Base-by-base conservation (phyloP, 2,113 vertebrate species). In the Lophius piscatorius region DNA sequence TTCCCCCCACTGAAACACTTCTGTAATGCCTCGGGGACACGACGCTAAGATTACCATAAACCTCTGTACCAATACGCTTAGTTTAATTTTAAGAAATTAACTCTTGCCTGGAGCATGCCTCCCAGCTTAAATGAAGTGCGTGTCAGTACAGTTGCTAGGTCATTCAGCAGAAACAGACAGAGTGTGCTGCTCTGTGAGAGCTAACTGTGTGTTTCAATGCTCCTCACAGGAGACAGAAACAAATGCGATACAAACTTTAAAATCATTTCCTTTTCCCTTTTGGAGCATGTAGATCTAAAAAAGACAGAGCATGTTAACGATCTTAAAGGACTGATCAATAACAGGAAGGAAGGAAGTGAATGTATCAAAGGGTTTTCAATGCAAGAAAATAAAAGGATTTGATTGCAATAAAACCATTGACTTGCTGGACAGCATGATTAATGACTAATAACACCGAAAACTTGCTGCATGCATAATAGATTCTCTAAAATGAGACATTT, bases 31-130 rank as follows among this genome's bases (percentile, higher is more conserved):
- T 71, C 51, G 34, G 74, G 89, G 88, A 84, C 82, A 81, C 49
- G 67, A 63, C 54, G 67, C 80, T 80, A 80, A 85, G 80, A 90
- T 91, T 90, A 89, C 58, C 84, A 89, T 90, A 89, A 89, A 89
- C 74, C 73, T 86, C 80, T 86, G 71, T 81, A 86, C 78, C 84
- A 89, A 91, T 84, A 86, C 63, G 77, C 75, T 87, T 83, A 88
- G 77, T 86, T 90, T 89, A 85, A 89, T 90, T 90, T 88, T 76
- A 86, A 85, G 80, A 91, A 91, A 90, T 89, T 80, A 88, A 90
- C 88, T 91, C 78, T 90, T 33, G 86, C 90, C 90, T 83, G 63
- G 63, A 91, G 88, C 85, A 31, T 78, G 83, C 76, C 88, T 90
- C 59, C 46, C 24, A 90, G 90, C 83, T 63, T 23, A 85, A 83